Conservation (phyloP, 1,140 invertebrate genomes). For the Ptiloglossa arizonensis region DNA sequence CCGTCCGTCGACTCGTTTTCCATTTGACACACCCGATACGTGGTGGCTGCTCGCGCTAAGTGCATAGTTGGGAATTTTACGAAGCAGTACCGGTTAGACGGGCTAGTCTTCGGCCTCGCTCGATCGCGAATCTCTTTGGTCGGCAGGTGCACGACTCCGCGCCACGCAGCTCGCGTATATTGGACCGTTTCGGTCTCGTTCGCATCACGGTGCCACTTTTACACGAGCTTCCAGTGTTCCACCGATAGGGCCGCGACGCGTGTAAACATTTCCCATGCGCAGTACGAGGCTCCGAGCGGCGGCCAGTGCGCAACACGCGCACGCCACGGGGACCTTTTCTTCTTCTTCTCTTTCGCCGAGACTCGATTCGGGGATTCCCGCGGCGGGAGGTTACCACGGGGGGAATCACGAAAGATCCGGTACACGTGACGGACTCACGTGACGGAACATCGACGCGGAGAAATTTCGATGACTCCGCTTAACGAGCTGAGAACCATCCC, state of each 20-base stretch:
- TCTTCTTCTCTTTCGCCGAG: neutral
- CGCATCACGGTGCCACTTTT: constrained; percentile 50
- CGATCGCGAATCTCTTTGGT: constrained; percentile 66
- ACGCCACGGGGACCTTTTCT: neutral
- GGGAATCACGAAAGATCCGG: no score
- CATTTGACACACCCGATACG: constrained; percentile 49
- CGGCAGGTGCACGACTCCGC: constrained; percentile 64
- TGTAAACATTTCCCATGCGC: constrained; percentile 23
- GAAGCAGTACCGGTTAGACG: constrained; percentile 75
- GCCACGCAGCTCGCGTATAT: constrained; percentile 47
- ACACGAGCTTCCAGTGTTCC: constrained; percentile 47
- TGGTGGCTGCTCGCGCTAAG: constrained; percentile 43
- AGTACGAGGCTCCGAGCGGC: constrained; percentile 2
- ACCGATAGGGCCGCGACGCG: constrained; percentile 39
- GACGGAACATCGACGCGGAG: no score
- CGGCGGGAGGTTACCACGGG: no score
- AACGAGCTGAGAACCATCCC: no score
- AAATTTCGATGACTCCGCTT: constrained; percentile 18
- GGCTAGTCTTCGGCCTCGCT: constrained; percentile 67
- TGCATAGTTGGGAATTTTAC: constrained; percentile 76
- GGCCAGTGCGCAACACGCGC: neutral
- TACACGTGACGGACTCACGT: no score
- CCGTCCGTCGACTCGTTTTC: neutral
- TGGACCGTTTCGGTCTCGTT: constrained; percentile 47
- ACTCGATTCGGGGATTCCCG: constrained; percentile 10